These are phyloP conservation scores for Marmota monax DNA, from an alignment of 2,113 vertebrate genomes.

Conservation along the genomic window DNA sequence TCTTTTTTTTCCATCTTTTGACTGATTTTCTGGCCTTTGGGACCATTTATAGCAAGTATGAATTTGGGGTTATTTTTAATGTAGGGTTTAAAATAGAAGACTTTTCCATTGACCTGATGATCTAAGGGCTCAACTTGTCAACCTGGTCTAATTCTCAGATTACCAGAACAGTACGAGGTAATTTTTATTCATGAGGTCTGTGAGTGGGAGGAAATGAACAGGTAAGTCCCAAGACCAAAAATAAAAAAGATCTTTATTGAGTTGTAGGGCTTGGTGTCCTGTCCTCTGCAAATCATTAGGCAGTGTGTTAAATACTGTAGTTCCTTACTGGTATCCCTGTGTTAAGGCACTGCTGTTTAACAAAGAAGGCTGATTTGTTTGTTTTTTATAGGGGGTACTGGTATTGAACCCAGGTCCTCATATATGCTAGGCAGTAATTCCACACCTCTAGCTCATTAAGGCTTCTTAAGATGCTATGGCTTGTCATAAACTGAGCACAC, in stretches of 20 bases:
- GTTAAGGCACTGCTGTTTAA: constrained; percentile 6
- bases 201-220: background rate
- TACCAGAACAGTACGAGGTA: background rate
- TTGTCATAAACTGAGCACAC: background rate
- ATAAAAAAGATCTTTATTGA: background rate
- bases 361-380: background rate
- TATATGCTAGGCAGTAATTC: no score
- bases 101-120: background rate
- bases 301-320: background rate
- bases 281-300: background rate
- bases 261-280: background rate
- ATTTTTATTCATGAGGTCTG: constrained; percentile 32
- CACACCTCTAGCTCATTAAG: background rate
- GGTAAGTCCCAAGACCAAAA: constrained; percentile 11
- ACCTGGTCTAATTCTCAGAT: constrained; percentile 6
- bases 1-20: background rate
- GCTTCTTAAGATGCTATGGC: background rate
- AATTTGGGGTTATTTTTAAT: constrained; percentile 35
- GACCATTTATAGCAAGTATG: background rate
- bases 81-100: constrained; percentile 28
- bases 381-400: background rate
- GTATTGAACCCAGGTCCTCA: background rate
- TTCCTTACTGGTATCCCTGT: background rate
- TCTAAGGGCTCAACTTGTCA: background rate
- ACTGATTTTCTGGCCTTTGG: background rate